Base-by-base conservation (phyloP, 1,140 invertebrate species). In the Aphaenogaster floridana region DNA sequence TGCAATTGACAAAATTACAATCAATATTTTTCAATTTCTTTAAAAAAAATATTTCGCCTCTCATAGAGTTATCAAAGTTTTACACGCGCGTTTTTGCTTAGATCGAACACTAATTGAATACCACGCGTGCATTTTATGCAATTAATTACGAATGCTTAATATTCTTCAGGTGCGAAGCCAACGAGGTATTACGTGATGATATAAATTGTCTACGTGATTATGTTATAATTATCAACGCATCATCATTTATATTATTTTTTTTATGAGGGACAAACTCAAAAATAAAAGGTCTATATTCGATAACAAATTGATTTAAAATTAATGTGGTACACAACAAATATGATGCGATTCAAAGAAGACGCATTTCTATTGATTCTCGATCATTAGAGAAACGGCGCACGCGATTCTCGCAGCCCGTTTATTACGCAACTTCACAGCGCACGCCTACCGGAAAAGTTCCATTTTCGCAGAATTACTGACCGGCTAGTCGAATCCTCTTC, bases 401-500 rank as follows among this genome's bases (percentile, higher is more conserved):
- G 21, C 42, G 79, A 68, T 76, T 77, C 63, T 77, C 87, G 52
- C 21, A 66, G 42, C 21, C 76, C 54, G 39, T 21, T 48, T 34
- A 77, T 90, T 90, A 84, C 34, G 71, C 48, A 88, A 88, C 71
- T 64, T 57, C 13, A 50, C 59, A 45, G 48, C 59, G 74, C 68
- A 74, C 80, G 78, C 85, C 81, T 79, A 91, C 88, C 88, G 91
- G 89, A 91, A 88, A 92, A 88, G 85, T 92, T 92, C 57, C 78
- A 79, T 90, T 89, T 91, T 90, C 64, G 39, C 61, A 52, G 66
- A 80, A 77, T 89, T 88, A 69, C 79, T 21, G 59, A 7, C 17
- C n/a, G 42, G 17, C 42, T 64, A 59, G 76, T 36, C 54, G 52
- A 50, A 42, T 54, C 54, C 54, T 84, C 63, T 54, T 64, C 63